Evolutionary conservation across 1,140 invertebrate species (phyloP).

Genomic region (Drosophila subpulchrella): DNA sequence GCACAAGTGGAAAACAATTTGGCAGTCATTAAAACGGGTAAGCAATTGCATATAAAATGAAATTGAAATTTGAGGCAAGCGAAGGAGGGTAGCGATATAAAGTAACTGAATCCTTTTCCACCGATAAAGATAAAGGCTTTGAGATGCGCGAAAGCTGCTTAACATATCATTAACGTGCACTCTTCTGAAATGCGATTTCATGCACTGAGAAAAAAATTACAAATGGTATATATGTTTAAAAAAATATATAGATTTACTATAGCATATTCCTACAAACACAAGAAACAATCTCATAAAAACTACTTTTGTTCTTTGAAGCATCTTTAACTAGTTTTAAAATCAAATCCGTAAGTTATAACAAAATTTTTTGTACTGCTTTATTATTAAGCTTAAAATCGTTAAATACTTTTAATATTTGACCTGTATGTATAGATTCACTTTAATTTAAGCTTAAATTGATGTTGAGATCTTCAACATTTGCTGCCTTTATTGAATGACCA

Average conservation of each 20-base stretch:
- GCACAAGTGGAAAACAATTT: slow-evolving; percentile 56
- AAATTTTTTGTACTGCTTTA: no score
- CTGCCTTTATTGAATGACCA: no score
- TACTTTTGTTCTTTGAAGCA: no score
- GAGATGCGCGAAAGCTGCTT: slow-evolving; percentile 18
- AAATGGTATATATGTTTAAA: not conserved
- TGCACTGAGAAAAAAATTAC: not conserved
- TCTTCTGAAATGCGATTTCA: not conserved
- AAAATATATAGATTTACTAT: not conserved
- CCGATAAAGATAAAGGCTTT: slow-evolving; percentile 9
- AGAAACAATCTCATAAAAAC: no score
- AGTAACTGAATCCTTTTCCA: slow-evolving; percentile 32
- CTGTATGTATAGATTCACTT: no score
- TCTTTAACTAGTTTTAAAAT: no score
- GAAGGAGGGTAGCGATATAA: slow-evolving; percentile 3
- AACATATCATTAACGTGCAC: slow-evolving; percentile 30
- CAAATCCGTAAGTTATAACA: no score
- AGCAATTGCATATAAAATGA: slow-evolving; percentile 59
- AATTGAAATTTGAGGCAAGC: slow-evolving; percentile 38
- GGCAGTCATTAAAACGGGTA: slow-evolving; percentile 54
- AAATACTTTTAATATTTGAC: no score
- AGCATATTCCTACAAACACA: no score
- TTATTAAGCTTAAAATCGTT: no score
- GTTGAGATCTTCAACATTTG: no score
- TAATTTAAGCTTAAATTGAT: not conserved